Conservation (phyloP, 2,113 vertebrate species). For the Paradoxurus hermaphroditus region DNA sequence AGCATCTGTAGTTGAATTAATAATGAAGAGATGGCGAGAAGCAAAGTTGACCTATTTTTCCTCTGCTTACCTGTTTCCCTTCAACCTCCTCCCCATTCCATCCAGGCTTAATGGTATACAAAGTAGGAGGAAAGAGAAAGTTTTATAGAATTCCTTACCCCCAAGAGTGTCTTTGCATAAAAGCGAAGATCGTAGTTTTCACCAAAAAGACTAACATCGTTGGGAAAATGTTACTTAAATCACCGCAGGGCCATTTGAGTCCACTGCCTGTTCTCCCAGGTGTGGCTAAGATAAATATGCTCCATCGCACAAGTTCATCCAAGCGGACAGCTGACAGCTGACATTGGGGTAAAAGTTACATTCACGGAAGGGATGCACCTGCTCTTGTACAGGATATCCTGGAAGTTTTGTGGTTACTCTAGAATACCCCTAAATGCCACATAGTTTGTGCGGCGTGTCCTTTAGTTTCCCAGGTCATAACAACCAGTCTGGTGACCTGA, state of each 20-base stretch:
- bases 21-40: conserved; percentile 1
- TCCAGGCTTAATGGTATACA: not conserved
- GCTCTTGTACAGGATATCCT: not conserved
- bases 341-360: not conserved
- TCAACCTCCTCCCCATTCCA: conserved; percentile 34
- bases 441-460: not conserved
- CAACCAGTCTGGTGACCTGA: not conserved
- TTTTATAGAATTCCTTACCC: not conserved
- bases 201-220: not conserved
- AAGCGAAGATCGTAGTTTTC: not conserved
- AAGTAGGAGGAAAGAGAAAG: not conserved
- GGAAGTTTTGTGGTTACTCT: not conserved
- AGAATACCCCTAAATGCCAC: not conserved
- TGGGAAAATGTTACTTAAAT: not conserved
- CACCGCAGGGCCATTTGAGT: not conserved
- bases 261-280: not conserved
- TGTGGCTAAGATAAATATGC: not conserved
- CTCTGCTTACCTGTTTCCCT: conserved; percentile 57
- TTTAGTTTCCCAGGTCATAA: not conserved
- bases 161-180: not conserved
- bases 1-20: conserved; percentile 47
- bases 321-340: not conserved
- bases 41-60: conserved; percentile 48
- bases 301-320: not conserved
- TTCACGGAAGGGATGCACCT: not conserved